These are phyloP conservation scores for Atherinomorus stipes DNA, from an alignment of 2,113 vertebrate genomes.

Conservation along the genomic window DNA sequence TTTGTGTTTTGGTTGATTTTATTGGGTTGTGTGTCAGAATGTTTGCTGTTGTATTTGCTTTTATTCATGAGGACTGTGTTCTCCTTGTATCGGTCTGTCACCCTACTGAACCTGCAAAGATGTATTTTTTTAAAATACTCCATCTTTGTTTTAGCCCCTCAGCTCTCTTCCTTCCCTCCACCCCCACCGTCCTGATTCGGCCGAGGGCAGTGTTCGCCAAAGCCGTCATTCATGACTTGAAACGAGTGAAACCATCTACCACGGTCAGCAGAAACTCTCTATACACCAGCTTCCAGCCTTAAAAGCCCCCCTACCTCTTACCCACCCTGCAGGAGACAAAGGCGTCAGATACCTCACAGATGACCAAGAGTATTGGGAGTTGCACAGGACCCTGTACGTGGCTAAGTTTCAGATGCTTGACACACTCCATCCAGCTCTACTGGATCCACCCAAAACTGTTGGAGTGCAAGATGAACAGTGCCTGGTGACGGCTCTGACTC, in stretches of 20 bases:
- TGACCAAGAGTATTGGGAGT: constrained; percentile 50
- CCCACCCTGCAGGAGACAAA: constrained; percentile 66
- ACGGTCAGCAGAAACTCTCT: constrained; percentile 64
- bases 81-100: constrained; percentile 64
- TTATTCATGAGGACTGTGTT: constrained; percentile 75
- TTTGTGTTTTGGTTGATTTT: constrained; percentile 56
- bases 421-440: constrained; percentile 44
- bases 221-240: constrained; percentile 66
- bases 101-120: constrained; percentile 53
- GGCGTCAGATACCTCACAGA: constrained; percentile 65
- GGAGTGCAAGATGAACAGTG: constrained; percentile 60
- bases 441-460: constrained; percentile 56
- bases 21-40: constrained; percentile 67
- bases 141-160: constrained; percentile 54
- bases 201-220: constrained; percentile 71
- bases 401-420: constrained; percentile 33
- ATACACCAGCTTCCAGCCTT: constrained; percentile 86
- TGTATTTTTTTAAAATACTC: constrained; percentile 42
- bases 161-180: constrained; percentile 34
- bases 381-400: constrained; percentile 61
- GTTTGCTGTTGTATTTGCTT: constrained; percentile 73
- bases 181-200: constrained; percentile 42
- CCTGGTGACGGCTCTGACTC: constrained; percentile 66
- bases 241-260: constrained; percentile 64
- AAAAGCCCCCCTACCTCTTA: constrained; percentile 79